Evolutionary conservation across 1,140 invertebrate genomes (phyloP).

Genomic region (Doryteuthis pealeii): DNA sequence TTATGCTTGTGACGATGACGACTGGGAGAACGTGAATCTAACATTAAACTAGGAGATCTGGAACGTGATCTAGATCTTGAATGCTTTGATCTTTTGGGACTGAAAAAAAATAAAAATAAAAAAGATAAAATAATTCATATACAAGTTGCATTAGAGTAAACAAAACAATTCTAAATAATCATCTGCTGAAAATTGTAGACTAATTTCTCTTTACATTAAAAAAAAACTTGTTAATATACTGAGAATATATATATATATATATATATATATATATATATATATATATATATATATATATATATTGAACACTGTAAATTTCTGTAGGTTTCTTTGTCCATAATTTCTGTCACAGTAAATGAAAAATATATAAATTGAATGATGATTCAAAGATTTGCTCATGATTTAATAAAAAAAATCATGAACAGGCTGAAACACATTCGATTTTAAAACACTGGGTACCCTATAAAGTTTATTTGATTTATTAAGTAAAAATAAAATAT

Average conservation of each 20-base stretch:
- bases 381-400: too few species aligned
- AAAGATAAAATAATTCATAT: neutral
- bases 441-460: too few species aligned
- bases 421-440: too few species aligned
- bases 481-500: too few species aligned
- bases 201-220: neutral
- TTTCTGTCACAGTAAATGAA: too few species aligned
- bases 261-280: neutral
- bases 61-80: constrained; percentile 48
- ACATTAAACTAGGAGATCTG: constrained; percentile 32
- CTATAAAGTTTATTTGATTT: too few species aligned
- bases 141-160: neutral
- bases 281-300: neutral
- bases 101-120: constrained; percentile 28
- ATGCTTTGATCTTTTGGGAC: constrained; percentile 46
- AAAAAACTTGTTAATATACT: neutral
- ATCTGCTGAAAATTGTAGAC: neutral
- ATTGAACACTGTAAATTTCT: too few species aligned
- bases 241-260: neutral
- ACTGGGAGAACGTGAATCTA: constrained; percentile 41
- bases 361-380: too few species aligned
- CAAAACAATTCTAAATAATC: neutral
- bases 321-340: too few species aligned
- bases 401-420: too few species aligned
- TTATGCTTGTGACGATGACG: constrained; percentile 49